Percentiles rank a stretch among this genome's conserved stretches.
Evolutionary conservation across 2,113 vertebrate species (phyloP).

Genomic region (Pogonocichla stellata): DNA sequence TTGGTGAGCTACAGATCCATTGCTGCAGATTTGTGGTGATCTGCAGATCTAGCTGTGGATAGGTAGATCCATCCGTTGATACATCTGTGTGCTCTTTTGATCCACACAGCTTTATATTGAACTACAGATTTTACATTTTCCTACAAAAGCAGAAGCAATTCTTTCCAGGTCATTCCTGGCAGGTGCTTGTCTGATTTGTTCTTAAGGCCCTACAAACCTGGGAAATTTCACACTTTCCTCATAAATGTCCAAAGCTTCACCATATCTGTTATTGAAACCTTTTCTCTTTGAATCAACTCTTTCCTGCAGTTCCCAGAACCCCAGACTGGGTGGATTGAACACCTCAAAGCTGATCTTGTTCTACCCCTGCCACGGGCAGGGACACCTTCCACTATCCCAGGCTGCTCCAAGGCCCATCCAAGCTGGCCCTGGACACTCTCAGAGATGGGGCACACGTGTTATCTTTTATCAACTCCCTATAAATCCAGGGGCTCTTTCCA

Average conservation of each 20-base stretch:
- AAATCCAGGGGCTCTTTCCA: neutral
- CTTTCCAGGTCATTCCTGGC: neutral
- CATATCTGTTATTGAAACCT: neutral
- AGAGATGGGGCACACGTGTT: neutral
- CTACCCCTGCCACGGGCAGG: neutral
- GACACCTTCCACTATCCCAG: neutral
- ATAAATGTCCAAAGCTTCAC: neutral
- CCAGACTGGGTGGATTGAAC: too few relatives aligned
- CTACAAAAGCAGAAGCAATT: neutral
- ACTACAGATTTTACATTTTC: neutral
- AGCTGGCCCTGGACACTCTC: neutral
- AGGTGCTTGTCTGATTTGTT: neutral
- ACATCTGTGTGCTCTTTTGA: neutral
- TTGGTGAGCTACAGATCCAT: neutral
- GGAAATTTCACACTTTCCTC: neutral
- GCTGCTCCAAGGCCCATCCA: rapidly evolving
- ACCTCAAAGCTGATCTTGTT: neutral
- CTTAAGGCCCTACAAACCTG: neutral
- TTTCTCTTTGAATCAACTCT: neutral
- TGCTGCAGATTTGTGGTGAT: neutral
- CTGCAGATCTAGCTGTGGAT: neutral
- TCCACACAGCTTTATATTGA: neutral
- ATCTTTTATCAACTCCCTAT: neutral
- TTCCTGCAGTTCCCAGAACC: neutral
- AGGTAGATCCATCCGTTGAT: neutral